Conservation (phyloP, 2,888 invertebrate genomes). For the Diadegma fenestrale region DNA sequence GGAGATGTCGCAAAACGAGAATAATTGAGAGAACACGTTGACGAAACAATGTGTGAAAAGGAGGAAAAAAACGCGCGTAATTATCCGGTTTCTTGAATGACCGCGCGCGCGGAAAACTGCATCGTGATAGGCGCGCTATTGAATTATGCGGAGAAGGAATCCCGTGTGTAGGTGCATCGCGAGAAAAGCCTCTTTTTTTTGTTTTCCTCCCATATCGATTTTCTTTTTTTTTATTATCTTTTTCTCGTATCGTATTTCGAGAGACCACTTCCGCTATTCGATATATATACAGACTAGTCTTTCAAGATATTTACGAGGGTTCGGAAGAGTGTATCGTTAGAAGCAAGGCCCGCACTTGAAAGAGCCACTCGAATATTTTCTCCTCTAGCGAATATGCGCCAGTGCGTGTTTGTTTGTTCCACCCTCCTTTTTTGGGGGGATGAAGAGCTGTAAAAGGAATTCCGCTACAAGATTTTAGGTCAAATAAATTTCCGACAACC, state of each 20-base stretch:
- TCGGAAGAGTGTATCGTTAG: conserved; percentile 43
- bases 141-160: conserved; percentile 7
- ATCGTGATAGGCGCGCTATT: conserved; percentile 10
- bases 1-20: conserved; percentile 15
- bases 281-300: conserved; percentile 45
- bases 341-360: conserved; percentile 25
- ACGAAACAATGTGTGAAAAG: conserved; percentile 6
- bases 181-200: neutral
- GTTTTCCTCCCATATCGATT: conserved; percentile 10
- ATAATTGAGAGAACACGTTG: conserved; percentile 5
- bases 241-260: conserved; percentile 25
- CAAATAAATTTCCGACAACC: conserved; percentile 13
- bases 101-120: conserved; percentile 18
- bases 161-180: neutral
- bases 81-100: conserved; percentile 61
- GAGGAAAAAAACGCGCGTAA: conserved; percentile 38
- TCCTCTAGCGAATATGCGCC: conserved; percentile 11
- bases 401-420: conserved; percentile 29
- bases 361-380: conserved; percentile 34
- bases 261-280: conserved; percentile 53
- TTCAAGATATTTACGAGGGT: conserved; percentile 41
- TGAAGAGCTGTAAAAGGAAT: neutral
- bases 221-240: neutral
- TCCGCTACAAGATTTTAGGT: conserved; percentile 1
- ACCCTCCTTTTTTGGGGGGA: neutral